Base-by-base conservation (phyloP, 1,140 invertebrate genomes). In the Phortica variegata region DNA sequence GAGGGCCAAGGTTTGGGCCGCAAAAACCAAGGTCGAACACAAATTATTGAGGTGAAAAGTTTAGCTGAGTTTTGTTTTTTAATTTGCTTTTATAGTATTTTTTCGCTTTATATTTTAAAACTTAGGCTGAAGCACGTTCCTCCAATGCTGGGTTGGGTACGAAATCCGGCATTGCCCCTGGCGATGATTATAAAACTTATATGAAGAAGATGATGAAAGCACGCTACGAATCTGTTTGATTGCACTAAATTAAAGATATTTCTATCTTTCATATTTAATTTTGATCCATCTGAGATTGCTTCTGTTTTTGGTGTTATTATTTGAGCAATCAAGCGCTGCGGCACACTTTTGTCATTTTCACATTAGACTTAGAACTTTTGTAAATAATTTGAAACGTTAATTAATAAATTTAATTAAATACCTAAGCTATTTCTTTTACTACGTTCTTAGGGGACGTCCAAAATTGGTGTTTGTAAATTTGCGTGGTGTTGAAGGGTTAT, bases 1-100 rank as follows among this genome's bases (percentile, higher is more conserved):
- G 91, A 95, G 75, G 97, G 96, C 1, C 86, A 93, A 82, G 97
- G 97, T 0, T 78, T 98, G 9, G 97, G 96, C 3, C 92, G 90
- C 73, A 82, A 83, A 23, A 92, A 93, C 72, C 95, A 98, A 79
- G 95, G 95, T n/a, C 83, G 93, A 59, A 91, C 91, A 6, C 89
- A 87, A 38, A 94, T 95, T 39, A 91, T 97, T 52, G 88, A 94
- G 79, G 88, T 89, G 61, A 32, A 8, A 40, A 40, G 12, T 40
- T 40, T 6, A 8, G 17, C 6, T 18, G 6, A 7, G 13, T 15
- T 15, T 15, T 15, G 6, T 37, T 29, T 29, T 15, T 20, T 40
- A 19, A 15, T n/a, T 40, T 15, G 5, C 38, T 6, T 46, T 31
- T 26, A 34, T 41, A 33, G 37, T 38, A 39, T 19, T 36, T 15